Evolutionary conservation across 2,888 invertebrate species (phyloP), one percentile per base, ranked within the genome.

Genomic region (Brenthis daphne): DNA sequence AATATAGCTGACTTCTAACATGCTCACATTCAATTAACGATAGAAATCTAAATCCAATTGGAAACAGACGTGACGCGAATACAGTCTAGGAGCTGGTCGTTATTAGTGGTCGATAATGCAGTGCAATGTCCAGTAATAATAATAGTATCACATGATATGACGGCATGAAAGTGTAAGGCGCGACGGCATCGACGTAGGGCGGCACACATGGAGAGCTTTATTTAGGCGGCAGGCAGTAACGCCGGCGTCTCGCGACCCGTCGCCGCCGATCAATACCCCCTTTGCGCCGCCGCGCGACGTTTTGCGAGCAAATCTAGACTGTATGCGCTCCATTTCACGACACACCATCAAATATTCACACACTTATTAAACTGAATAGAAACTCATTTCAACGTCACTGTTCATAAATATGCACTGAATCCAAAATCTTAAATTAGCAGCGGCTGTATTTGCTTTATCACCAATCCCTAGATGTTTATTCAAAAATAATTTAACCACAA

Each of bases 281-380:
- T 80, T 83, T 88, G 92, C 92, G 92, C 92, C 92, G 91, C 82
- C 89, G 92, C 92, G 90, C 83, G 84, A 82, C 88, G 85, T 80
- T 80, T 81, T 75, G 76, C 88, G 80, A 83, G 82, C 89, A 80
- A 92, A 86, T 86, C 82, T 90, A 84, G 83, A 88, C 90, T 86
- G 85, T 90, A 86, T 80, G 81, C 88, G 85, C 86, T 84, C 81
- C 81, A 83, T 83, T 86, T 86, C 87, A 87, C 86, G 87, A 86
- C 83, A 85, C 83, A 86, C 87, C 87, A 92, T 92, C 86, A 92
- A 92, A 91, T 90, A 92, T 92, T 92, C 87, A 92, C 88, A 86
- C 84, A 86, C 83, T 86, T 85, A 86, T 89, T 87, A 87, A 82
- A 81, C 85, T 82, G 83, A 84, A 88, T 86, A 85, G 85, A 87